phyloP scores from a whole-genome alignment of 2,113 vertebrate species.

The Phasianus colchicus region DNA sequence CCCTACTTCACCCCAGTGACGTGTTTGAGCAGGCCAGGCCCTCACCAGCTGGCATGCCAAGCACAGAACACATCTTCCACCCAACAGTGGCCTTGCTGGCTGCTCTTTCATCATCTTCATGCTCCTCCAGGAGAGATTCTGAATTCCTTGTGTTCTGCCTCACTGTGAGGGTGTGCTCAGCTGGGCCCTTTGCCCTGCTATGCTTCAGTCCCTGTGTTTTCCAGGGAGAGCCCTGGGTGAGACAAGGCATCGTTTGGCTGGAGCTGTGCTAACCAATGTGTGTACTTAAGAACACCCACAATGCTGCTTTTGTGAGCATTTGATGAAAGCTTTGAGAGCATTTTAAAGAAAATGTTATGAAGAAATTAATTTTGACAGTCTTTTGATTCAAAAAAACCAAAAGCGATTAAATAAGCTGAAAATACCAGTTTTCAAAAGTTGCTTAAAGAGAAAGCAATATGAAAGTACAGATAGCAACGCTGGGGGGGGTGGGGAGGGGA shows the following conservation, averaged over 20 bases:
- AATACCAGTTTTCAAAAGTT: background rate
- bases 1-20: constrained; percentile 87
- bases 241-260: background rate
- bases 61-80: constrained; percentile 79
- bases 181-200: background rate
- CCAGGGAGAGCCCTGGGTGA: constrained; percentile 8
- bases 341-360: background rate
- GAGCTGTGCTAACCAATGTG: background rate
- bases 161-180: background rate
- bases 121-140: background rate
- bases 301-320: background rate
- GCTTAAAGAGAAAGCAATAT: background rate
- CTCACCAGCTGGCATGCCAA: constrained; percentile 77
- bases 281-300: background rate
- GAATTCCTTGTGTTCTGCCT: background rate
- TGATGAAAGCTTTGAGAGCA: background rate
- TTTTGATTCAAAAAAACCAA: background rate
- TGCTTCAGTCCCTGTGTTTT: constrained; percentile 1
- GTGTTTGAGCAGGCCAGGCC: constrained; percentile 84
- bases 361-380: background rate
- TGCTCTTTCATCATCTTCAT: constrained; percentile 73
- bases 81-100: constrained; percentile 60
- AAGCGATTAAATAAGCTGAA: background rate
- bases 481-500: background rate
- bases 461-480: background rate